Base-by-base conservation (phyloP, 2,113 vertebrate genomes). In the Tonatia bakeri region DNA sequence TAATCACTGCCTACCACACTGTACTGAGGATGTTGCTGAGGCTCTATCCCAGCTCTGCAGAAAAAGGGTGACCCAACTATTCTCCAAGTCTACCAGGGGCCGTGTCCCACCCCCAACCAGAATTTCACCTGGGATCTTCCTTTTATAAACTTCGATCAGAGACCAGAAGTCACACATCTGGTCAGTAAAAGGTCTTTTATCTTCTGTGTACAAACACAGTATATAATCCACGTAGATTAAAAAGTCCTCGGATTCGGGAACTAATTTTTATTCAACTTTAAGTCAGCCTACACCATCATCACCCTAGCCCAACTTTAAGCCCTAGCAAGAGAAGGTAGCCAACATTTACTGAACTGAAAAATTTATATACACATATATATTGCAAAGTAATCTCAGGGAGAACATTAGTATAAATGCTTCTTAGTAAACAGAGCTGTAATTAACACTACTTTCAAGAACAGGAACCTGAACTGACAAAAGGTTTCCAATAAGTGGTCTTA, bases 261-360 rank as follows among this genome's bases (percentile, higher is more conserved):
- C 47, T 93, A 90, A 93, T 86, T 96, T 54, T 73, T 87, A 90
- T 19, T 84, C 81, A 73, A 36, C 47, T 92, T 59, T 82, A 94
- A 84, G 45, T 65, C 76, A 87, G n/a, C 31, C 36, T 28, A 85
- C 11, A 87, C 12, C 24, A 88, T 56, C 40, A 69, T 90, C 7
- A 77, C 36, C 59, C n/a, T 73, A 91, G 81, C 47, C 87, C 36
- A 91, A 40, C 76, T 70, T 82, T 52, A 95, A 94, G 70, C 45
- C 36, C 82, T 76, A 7, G 52, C 52, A 73, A 91, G 16, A 83
- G n/a, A 90, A 89, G 64, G 2, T 61, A 94, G 28, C 75, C 64
- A 83, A 31, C 59, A 88, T 61, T 86, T 81, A 96, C n/a, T 56
- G 22, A 72, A 47, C 38, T 14, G 87, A 94, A 84, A 15, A 70